These are phyloP conservation scores for Echinops telfairi DNA, from an alignment of 2,113 vertebrate species.

Conservation along the genomic window DNA sequence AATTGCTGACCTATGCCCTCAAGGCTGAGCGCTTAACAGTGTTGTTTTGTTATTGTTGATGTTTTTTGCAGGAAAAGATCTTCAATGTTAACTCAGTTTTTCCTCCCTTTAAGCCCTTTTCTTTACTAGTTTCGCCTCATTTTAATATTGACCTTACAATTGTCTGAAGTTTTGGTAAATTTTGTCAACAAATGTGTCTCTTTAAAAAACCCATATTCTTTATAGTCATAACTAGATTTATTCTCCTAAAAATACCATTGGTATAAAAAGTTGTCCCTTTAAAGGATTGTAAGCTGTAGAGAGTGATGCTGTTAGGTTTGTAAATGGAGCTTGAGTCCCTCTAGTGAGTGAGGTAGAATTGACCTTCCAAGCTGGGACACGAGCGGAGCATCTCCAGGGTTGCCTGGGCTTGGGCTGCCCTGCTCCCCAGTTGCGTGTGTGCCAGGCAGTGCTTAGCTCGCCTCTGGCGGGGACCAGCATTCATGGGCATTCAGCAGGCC, in stretches of 20 bases:
- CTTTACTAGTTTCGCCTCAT: not conserved
- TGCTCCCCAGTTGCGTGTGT: not conserved
- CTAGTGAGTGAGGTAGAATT: constrained; percentile 72
- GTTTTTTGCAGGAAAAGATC: not conserved
- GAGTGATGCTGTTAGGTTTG: constrained; percentile 22
- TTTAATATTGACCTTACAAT: constrained; percentile 40
- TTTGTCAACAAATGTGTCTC: not conserved
- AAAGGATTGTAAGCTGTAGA: not conserved
- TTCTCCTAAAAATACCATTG: not conserved
- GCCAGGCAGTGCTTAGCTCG: not conserved
- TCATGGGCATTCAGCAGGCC: not conserved
- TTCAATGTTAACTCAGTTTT: not conserved
- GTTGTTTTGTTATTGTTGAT: no score
- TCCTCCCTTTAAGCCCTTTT: not conserved
- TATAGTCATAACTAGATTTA: not conserved
- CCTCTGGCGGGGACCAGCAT: not conserved
- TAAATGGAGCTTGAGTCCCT: constrained; percentile 75
- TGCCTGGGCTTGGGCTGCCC: not conserved
- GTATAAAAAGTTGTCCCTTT: not conserved
- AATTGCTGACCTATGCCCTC: not conserved
- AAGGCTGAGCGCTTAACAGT: not conserved
- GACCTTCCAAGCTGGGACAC: not conserved
- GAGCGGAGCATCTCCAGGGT: not conserved
- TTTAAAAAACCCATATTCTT: not conserved
- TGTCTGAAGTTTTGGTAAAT: constrained; percentile 32